Evolutionary conservation across 2,113 vertebrate species (phyloP).

Genomic region (Zosterops japonicus): DNA sequence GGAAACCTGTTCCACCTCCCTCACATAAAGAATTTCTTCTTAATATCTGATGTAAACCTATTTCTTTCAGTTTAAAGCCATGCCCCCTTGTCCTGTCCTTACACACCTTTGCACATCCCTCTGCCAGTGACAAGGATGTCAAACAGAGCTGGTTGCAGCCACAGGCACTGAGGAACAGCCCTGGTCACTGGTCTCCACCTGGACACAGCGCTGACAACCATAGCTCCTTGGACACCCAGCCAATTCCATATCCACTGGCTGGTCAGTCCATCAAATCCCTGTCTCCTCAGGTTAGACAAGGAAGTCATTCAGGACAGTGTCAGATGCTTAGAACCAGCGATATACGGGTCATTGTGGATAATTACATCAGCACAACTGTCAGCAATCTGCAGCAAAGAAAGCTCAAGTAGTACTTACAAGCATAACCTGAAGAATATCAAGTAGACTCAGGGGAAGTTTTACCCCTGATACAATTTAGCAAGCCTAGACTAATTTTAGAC

Average conservation of each 20-base stretch:
- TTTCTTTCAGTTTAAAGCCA: neutral
- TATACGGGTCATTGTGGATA: neutral
- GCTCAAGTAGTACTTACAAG: neutral
- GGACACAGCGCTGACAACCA: neutral
- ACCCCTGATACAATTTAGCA: neutral
- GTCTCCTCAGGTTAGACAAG: neutral
- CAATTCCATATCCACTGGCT: neutral
- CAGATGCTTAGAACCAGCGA: neutral
- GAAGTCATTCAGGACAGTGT: neutral
- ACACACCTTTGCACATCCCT: neutral
- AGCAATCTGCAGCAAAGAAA: neutral
- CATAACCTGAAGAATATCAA: neutral
- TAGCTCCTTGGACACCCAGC: neutral
- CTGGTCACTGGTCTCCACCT: neutral
- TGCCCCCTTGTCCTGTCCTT: neutral
- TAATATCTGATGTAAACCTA: neutral
- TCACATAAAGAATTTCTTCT: neutral
- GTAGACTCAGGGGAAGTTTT: neutral
- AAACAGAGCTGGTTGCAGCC: accelerated
- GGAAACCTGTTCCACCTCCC: neutral
- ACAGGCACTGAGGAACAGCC: accelerated
- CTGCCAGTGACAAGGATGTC: neutral
- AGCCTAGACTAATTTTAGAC: neutral
- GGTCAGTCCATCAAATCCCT: neutral
- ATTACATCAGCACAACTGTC: neutral